These are phyloP conservation scores for Zaprionus camerounensis DNA, from an alignment of 1,140 invertebrate species.

Conservation along the genomic window DNA sequence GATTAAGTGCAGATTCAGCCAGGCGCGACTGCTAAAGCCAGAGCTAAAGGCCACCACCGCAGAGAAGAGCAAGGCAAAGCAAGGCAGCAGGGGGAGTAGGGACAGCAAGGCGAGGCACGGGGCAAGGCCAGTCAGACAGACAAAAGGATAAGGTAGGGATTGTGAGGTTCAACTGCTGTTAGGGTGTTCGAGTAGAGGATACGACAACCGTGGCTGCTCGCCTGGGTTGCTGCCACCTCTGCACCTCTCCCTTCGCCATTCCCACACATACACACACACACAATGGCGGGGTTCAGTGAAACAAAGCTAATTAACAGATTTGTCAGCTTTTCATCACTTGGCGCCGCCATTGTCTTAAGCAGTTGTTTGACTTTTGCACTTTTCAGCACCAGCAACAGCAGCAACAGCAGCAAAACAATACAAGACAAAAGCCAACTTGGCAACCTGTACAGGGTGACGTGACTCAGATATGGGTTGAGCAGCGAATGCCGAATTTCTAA, in stretches of 20 bases:
- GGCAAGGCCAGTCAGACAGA: conserved; percentile 47
- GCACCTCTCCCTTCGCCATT: neutral
- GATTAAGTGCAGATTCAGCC: conserved; percentile 78
- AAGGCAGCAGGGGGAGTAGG: neutral
- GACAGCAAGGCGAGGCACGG: neutral
- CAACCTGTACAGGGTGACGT: conserved; percentile 11
- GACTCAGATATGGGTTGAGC: conserved; percentile 1
- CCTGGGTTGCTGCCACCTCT: no score
- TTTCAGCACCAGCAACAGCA: conserved; percentile 37
- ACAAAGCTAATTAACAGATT: conserved; percentile 83
- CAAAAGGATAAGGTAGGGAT: conserved; percentile 57
- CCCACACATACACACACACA: neutral
- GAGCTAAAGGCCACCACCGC: conserved; percentile 20
- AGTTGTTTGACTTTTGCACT: conserved; percentile 81
- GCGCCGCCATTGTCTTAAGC: conserved; percentile 57
- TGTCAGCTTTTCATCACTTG: conserved; percentile 82
- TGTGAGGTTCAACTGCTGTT: conserved; percentile 10
- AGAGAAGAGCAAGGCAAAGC: neutral
- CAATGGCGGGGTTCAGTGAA: conserved; percentile 64
- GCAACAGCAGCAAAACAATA: conserved; percentile 1
- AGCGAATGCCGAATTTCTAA: conserved; percentile 65
- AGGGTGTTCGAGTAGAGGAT: neutral
- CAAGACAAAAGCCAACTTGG: conserved; percentile 37
- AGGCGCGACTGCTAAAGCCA: conserved; percentile 60
- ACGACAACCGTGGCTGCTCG: neutral